These are phyloP conservation scores for Sebastiscus tertius DNA, from an alignment of 2,797 vertebrate species.

Conservation along the genomic window DNA sequence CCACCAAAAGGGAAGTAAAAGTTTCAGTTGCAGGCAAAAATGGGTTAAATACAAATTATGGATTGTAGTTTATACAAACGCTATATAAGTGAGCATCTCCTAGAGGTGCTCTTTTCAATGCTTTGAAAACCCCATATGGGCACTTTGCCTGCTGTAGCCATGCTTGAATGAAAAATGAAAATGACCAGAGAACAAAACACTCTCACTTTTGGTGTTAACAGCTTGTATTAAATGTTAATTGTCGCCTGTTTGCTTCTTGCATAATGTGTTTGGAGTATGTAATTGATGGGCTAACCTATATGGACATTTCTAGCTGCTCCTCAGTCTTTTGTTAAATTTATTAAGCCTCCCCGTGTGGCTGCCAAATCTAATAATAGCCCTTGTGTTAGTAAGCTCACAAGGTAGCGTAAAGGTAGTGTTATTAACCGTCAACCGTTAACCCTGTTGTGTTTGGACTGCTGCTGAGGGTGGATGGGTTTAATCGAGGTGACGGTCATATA, in stretches of 20 bases:
- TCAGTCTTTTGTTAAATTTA: slow-evolving; percentile 29
- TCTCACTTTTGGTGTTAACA: not conserved
- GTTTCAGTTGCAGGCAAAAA: no score
- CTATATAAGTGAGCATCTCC: not conserved
- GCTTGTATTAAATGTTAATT: slow-evolving; percentile 12
- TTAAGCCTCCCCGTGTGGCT: slow-evolving; percentile 17
- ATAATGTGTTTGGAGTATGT: slow-evolving; percentile 8
- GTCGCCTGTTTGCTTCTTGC: not conserved
- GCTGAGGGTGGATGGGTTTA: slow-evolving; percentile 56
- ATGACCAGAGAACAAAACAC: not conserved
- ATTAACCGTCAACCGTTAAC: slow-evolving; percentile 21
- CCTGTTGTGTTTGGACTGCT: slow-evolving; percentile 54
- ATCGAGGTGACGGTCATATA: slow-evolving; percentile 59
- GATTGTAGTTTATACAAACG: not conserved
- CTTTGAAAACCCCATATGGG: not conserved
- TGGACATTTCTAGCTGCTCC: slow-evolving; percentile 14
- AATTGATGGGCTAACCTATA: slow-evolving; percentile 13
- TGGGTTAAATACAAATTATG: not conserved
- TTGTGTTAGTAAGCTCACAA: slow-evolving; percentile 39
- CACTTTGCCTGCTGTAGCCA: not conserved
- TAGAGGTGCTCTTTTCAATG: not conserved
- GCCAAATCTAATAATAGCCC: slow-evolving; percentile 45
- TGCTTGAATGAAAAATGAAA: not conserved
- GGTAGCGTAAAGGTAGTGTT: slow-evolving; percentile 27
- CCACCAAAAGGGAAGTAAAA: no score